Evolutionary conservation across 2,888 invertebrate genomes (phyloP), one percentile per base, ranked within the genome.

Genomic region (Eupithecia vulgata): DNA sequence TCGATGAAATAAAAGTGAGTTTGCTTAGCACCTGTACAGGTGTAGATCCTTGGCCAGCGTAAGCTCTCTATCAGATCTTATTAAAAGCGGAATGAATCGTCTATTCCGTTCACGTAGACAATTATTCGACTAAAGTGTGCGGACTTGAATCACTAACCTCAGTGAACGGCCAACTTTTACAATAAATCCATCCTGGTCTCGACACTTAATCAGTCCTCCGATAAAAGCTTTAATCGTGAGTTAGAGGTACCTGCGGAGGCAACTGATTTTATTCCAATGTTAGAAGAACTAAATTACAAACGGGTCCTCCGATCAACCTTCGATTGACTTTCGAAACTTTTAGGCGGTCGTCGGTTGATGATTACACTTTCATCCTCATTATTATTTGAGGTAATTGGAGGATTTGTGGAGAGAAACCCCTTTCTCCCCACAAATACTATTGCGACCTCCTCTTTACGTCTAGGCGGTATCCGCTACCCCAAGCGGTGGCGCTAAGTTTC

Each of bases 121-220:
- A 94, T 94, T 94, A 94, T 94, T 92, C 93, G 91, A 90, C 90
- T 92, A 90, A 92, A 93, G 94, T 91, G 93, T 90, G 93, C 92
- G 89, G 91, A 90, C 91, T 91, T 91, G 92, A 93, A 93, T 93
- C 93, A 93, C 93, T 93, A 92, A 91, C 92, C 92, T 92, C 91
- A 88, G 86, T 85, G 92, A 92, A 93, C 91, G 92, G 87, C 91
- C 88, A 94, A 94, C 94, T 94, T 94, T 94, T 92, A 94, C 93
- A 94, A 94, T 94, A 94, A 94, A 94, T 93, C 93, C 92, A 91
- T 93, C 92, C 89, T 85, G 87, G 89, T 88, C 90, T 92, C 93
- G 93, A 93, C 93, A 94, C 93, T 94, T 94, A 94, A 94, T 94
- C 94, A 93, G 93, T 90, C 90, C 89, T 88, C 88, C 90, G 92